A percentile compares a stretch with the other conserved stretches of the same genome.
Conservation (phyloP, 2,888 invertebrate genomes). For the Spodoptera picta region DNA sequence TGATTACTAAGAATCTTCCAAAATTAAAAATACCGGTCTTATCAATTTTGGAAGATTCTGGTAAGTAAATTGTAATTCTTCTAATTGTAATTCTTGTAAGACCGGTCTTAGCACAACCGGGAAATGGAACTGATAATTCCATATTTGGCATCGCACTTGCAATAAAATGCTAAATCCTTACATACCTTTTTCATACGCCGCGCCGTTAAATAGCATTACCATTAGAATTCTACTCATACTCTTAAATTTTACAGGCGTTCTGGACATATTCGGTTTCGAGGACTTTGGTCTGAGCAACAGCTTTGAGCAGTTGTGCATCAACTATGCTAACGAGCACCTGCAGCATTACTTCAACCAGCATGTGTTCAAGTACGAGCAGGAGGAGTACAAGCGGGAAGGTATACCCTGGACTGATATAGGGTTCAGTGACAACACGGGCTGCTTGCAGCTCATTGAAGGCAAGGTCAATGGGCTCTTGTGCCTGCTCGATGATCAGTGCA, state of each 20-base stretch:
- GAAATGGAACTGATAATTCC: too few relatives aligned
- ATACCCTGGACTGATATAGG: conserved; percentile 98
- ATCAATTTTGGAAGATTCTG: too few relatives aligned
- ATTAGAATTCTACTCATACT: too few relatives aligned
- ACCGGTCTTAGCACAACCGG: too few relatives aligned
- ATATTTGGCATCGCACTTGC: too few relatives aligned
- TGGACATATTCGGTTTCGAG: conserved; percentile 99
- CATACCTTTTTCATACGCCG: too few relatives aligned
- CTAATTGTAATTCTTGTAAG: too few relatives aligned
- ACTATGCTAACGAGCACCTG: conserved; percentile 98
- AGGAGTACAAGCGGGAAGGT: conserved; percentile 97
- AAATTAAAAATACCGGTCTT: too few relatives aligned
- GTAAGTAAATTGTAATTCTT: too few relatives aligned
- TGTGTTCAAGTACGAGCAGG: conserved; percentile 99
- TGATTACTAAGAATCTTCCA: too few relatives aligned
- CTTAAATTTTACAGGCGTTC: conserved; percentile 89
- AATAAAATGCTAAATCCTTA: too few relatives aligned
- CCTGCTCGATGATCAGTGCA: conserved; percentile 98
- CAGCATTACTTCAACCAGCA: conserved; percentile 99
- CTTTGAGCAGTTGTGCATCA: conserved; percentile 99
- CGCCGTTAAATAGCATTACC: too few relatives aligned
- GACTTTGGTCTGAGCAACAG: conserved; percentile 97
- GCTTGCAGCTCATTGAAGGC: conserved; percentile 96
- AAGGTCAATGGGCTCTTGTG: conserved; percentile 96
- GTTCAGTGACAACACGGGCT: conserved; percentile 98